Base-by-base conservation (phyloP, 1,140 invertebrate genomes). In the Orussus abietinus region DNA sequence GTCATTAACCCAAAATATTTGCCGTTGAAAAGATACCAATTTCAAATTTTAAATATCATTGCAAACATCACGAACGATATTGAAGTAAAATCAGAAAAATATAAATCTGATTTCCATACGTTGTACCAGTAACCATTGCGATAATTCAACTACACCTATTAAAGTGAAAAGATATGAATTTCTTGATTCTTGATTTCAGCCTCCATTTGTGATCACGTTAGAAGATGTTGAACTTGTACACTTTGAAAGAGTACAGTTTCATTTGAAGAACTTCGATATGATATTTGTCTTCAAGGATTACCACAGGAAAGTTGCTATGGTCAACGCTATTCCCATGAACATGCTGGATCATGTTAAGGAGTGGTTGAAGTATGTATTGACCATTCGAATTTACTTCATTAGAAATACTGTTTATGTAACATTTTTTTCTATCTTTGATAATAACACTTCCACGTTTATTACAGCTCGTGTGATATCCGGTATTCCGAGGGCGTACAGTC, bases 271-370 rank as follows among this genome's bases (percentile, higher is more conserved):
- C 69, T 99, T 99, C 68, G 97, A 99, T 72, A 99, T 99, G 93
- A 90, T 99, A 15, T 99, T 99, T 66, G 90, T 99, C 20, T 99
- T 98, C 62, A 99, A 99, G 75, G 95, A 99, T 74, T 99, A 99
- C 69, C 79, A 82, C 31, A 84, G 86, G 57, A 98, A 97, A 75
- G 85, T 90, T 1, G 84, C 92, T 1, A 96, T 96, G 88, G 88
- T 99, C 1, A 97, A 96, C 70, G 92, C 96, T 7, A 92, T 99
- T 60, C 96, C 96, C 0, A 98, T 98, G 93, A 92, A 91, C 59
- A 89, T 96, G 84, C 75, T 99, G 55, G 96, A 99, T 76, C 92
- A 97, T 75, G 94, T 99, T 3, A 99, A 99, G 72, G 95, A 98
- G 72, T 98, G 96, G 96, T 75, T 99, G 0, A 98, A 98, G 90